phyloP scores from a whole-genome alignment of 2,797 vertebrate genomes.

The Synanceia verrucosa region DNA sequence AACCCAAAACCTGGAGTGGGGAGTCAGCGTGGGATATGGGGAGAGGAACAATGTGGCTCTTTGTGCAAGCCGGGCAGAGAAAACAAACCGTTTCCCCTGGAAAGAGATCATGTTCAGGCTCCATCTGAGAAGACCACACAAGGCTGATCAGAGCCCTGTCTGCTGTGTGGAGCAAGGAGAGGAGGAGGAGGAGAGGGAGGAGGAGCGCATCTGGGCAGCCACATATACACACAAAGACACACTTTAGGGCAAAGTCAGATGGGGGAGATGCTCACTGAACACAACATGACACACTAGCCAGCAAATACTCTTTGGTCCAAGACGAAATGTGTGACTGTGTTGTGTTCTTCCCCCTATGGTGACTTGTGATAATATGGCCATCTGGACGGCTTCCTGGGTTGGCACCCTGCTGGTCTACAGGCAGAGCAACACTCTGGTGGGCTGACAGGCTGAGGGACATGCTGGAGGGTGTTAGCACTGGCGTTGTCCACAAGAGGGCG shows the following conservation, averaged over 20 bases:
- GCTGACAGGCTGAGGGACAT: slow-evolving; percentile 56
- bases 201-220: slow-evolving; percentile 63
- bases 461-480: slow-evolving; percentile 64
- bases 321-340: slow-evolving; percentile 59
- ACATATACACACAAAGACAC: slow-evolving; percentile 38
- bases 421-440: slow-evolving; percentile 62
- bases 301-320: slow-evolving; percentile 74
- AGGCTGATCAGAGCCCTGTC: slow-evolving; percentile 79
- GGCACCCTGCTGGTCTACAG: slow-evolving; percentile 72
- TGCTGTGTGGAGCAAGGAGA: slow-evolving; percentile 59
- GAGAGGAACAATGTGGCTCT: slow-evolving; percentile 82
- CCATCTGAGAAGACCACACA: slow-evolving; percentile 84
- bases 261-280: slow-evolving; percentile 56
- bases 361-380: slow-evolving; percentile 64
- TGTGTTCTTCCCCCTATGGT: slow-evolving; percentile 45
- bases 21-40: slow-evolving; percentile 80
- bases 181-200: slow-evolving; percentile 36
- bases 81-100: slow-evolving; percentile 83
- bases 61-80: slow-evolving; percentile 80
- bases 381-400: slow-evolving; percentile 70
- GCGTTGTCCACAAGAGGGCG: slow-evolving; percentile 74
- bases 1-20: slow-evolving; percentile 81
- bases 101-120: slow-evolving; percentile 83
- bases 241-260: slow-evolving; percentile 54
- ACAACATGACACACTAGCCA: slow-evolving; percentile 52